Evolutionary conservation across 2,113 vertebrate species (phyloP).

Genomic region (Bos taurus): DNA sequence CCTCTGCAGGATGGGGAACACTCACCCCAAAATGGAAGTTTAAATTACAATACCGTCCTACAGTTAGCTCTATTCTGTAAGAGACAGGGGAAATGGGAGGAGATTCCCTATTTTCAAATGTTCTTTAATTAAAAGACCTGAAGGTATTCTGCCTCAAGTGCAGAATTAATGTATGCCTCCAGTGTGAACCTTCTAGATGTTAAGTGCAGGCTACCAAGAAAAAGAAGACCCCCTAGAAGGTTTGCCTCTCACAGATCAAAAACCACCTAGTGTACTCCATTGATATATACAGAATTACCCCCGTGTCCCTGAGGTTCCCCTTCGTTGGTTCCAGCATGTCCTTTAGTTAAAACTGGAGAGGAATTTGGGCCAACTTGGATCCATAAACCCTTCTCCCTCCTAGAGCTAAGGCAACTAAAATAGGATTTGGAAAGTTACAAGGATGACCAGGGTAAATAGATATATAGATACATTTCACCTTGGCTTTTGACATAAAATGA

Average conservation of each 20-base stretch:
- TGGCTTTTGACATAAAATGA: not conserved
- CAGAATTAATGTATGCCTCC: not conserved
- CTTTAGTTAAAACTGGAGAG: not conserved
- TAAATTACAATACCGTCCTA: not conserved
- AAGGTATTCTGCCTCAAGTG: not conserved
- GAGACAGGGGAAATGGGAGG: not conserved
- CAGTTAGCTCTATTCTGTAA: not conserved
- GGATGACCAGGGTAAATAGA: not conserved
- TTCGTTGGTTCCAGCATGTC: not conserved
- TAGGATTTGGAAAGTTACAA: not conserved
- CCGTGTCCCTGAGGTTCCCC: not conserved
- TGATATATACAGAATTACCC: not conserved
- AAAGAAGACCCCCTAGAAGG: not conserved
- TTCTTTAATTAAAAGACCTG: not conserved
- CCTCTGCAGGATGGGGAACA: not conserved
- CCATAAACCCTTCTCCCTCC: not conserved
- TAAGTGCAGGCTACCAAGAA: not conserved
- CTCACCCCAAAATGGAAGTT: fast-evolving
- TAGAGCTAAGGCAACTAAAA: not conserved
- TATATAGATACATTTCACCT: not conserved
- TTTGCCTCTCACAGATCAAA: not conserved
- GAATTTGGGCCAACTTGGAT: not conserved
- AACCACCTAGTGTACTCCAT: not conserved
- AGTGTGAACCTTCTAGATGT: not conserved
- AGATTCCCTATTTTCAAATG: not conserved